Base-by-base conservation (phyloP, 2,888 invertebrate species). In the Ectropis crepuscularia region DNA sequence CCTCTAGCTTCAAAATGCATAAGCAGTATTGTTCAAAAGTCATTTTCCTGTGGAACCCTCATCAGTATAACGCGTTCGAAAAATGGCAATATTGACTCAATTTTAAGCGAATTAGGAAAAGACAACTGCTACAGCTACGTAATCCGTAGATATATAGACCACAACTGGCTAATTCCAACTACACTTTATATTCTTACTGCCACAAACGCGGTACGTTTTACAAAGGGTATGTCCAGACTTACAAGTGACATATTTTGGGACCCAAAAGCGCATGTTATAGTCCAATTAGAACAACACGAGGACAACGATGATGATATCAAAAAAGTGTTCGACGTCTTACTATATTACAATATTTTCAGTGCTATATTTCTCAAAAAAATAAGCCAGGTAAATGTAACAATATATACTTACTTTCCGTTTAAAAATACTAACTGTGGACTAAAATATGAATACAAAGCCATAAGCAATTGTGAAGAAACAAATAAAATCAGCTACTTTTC, bases 231-330 rank as follows among this genome's bases (percentile, higher is more conserved):
- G 47, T 36, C 66, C 5, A 65, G 70, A 11, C 49, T 87, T 39
- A 69, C 73, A 16, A 76, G 70, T 36, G 83, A 87, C 61, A 57
- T 77, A 36, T 77, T 80, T 62, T 88, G 86, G 86, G 83, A 86
- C 63, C 82, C 88, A 10, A 78, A 72, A 71, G 86, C 82, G 8
- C 75, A 74, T 63, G 80, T 81, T 67, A 75, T 87, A 37, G 11
- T 87, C 1, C 58, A 73, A 45, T 11, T 83, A 5, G 53, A 73
- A 37, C 66, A 74, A 37, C 61, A 76, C 36, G 45, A 70, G n/a
- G 41, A 51, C 10, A 55, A 69, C n/a, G 75, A 75, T 49, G 57
- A 69, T n/a, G 75, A 75, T 48, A 65, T 79, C 9, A 38, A 65
- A 6, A 12, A 65, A 5, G 53, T 80, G 11, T 85, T 87, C 60